A percentile compares a stretch with the other conserved stretches of the same genome.
These are phyloP conservation scores for Danaus chrysippus DNA, from an alignment of 2,888 invertebrate genomes.

Conservation along the genomic window DNA sequence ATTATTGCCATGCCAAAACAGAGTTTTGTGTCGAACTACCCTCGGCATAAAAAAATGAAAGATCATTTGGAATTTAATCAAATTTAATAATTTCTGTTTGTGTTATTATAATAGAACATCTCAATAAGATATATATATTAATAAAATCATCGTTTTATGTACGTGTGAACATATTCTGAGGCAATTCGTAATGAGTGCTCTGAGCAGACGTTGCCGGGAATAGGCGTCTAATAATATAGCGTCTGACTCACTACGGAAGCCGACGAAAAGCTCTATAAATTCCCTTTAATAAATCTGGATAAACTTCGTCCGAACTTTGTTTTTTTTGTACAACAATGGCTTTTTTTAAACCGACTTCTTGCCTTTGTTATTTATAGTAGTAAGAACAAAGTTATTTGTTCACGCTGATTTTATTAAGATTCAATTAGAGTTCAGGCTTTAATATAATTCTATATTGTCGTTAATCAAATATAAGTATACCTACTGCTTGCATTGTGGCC, in stretches of 20 bases:
- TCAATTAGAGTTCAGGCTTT: too few relatives aligned
- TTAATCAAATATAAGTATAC: too few relatives aligned
- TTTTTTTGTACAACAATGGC: constrained; percentile 1
- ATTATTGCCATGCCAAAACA: too few relatives aligned
- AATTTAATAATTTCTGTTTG: too few relatives aligned
- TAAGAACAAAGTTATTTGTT: too few relatives aligned
- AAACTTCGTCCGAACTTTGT: constrained; percentile 22
- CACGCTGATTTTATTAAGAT: too few relatives aligned
- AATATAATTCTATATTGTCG: too few relatives aligned
- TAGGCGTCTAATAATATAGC: constrained; percentile 62
- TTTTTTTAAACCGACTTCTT: neutral
- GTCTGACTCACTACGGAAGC: constrained; percentile 58
- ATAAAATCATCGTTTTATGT: neutral
- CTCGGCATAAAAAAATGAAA: too few relatives aligned
- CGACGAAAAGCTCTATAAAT: constrained; percentile 62
- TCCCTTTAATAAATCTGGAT: constrained; percentile 54
- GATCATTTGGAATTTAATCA: too few relatives aligned
- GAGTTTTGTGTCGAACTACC: too few relatives aligned
- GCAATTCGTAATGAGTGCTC: constrained; percentile 28
- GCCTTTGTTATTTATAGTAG: too few relatives aligned
- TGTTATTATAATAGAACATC: neutral
- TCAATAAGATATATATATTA: neutral
- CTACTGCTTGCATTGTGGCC: too few relatives aligned
- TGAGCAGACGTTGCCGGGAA: constrained; percentile 46
- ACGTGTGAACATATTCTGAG: constrained; percentile 25